phyloP scores from a whole-genome alignment of 2,888 invertebrate genomes.

The Pyrgus malvae region DNA sequence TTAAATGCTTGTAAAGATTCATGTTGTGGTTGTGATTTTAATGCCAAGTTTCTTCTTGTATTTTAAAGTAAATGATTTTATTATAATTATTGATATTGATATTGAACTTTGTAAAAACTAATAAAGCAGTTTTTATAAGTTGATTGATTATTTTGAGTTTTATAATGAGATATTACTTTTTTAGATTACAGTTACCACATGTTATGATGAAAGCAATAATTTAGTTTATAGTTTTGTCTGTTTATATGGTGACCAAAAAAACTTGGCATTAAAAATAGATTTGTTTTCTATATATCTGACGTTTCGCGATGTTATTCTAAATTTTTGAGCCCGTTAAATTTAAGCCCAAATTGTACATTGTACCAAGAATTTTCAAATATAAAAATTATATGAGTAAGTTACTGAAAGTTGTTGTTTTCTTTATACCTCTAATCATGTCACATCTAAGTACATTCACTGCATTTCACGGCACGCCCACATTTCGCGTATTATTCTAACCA shows the following conservation, averaged over 20 bases:
- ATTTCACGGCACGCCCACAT: no score
- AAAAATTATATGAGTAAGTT: constrained; percentile 75
- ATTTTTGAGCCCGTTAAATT: constrained; percentile 35
- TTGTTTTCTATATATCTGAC: background rate
- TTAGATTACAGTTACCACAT: no score
- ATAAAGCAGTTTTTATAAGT: no score
- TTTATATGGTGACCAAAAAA: no score
- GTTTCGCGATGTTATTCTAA: constrained; percentile 17
- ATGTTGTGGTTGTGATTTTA: background rate
- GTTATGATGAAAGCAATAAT: no score
- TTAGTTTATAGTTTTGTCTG: no score
- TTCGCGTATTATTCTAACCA: no score
- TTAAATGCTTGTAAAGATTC: background rate
- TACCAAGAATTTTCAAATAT: constrained; percentile 73
- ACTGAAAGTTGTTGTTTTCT: constrained; percentile 57
- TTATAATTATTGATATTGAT: background rate
- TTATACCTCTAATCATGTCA: constrained; percentile 4
- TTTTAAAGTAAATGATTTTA: background rate
- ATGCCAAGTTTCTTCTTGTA: constrained; percentile 1
- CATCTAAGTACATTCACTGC: no score
- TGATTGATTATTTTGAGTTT: no score
- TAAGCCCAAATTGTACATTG: constrained; percentile 71
- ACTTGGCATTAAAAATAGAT: constrained; percentile 9
- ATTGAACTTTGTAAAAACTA: no score
- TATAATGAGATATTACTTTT: no score